phyloP scores from a whole-genome alignment of 1,140 invertebrate species.

The Aradophagus sp. region DNA sequence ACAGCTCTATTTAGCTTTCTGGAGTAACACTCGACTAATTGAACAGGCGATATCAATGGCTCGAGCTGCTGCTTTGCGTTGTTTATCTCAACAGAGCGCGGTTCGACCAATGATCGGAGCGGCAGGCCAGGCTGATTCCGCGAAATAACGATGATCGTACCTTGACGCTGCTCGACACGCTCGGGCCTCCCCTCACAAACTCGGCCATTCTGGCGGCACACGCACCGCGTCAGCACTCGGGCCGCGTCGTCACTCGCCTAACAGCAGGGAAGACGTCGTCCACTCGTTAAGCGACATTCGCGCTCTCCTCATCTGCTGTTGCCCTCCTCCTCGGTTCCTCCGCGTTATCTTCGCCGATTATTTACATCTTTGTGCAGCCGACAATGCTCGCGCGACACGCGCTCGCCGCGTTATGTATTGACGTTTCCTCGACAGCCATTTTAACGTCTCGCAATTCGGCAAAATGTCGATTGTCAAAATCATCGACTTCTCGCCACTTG shows the following conservation, averaged over 20 bases:
- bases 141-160: slow-evolving; percentile 57
- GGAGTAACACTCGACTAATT: no score
- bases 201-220: slow-evolving; percentile 74
- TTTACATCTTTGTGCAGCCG: slow-evolving; percentile 57
- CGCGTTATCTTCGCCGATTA: slow-evolving; percentile 39
- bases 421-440: slow-evolving; percentile 72
- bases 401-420: slow-evolving; percentile 70
- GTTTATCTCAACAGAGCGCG: neutral
- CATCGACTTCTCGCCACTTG: no score
- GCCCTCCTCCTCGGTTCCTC: slow-evolving; percentile 3
- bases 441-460: slow-evolving; percentile 53
- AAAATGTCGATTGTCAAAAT: slow-evolving; percentile 27
- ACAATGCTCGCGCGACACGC: slow-evolving; percentile 60
- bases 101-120: no score
- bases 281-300: slow-evolving; percentile 64
- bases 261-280: no score
- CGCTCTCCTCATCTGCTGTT: no score
- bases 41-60: no score
- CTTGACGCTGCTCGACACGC: slow-evolving; percentile 74
- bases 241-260: slow-evolving; percentile 42
- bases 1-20: no score
- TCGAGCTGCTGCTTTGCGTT: neutral
- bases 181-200: slow-evolving; percentile 77
- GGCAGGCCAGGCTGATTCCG: neutral
- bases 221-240: slow-evolving; percentile 46